Evolutionary conservation across 2,888 invertebrate species (phyloP), one percentile per base, ranked within the genome.

Genomic region (Eupithecia dodoneata): DNA sequence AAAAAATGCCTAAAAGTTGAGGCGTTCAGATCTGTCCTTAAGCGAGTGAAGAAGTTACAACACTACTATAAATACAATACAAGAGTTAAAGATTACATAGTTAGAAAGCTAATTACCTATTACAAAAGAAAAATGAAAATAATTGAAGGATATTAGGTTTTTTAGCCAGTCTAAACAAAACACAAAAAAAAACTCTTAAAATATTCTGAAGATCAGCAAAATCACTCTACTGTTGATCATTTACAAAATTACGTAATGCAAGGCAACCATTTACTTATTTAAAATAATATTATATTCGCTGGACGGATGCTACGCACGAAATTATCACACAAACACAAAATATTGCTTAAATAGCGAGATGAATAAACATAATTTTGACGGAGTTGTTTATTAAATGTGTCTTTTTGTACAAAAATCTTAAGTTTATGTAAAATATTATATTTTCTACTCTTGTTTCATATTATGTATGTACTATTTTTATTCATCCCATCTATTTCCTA

Each of bases 211-310:
- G 59, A 80, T 76, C 79, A 78, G 81, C 81, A 66, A 41, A 71
- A 74, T 75, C 75, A 79, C 74, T 76, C 4, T 59, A 72, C 45
- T 18, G 79, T 81, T 79, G 79, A 80, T 79, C 71, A 66, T 78
- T 76, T 73, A 78, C 59, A 77, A 83, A 80, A 84, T 90, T 90
- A 94, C 94, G 94, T 94, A 93, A 90, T 85, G 90, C 87, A 93
- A 94, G 94, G 94, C 93, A 92, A 94, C 94, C 95, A 87, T 89
- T 80, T 73, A 75, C 63, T 72, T 76, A 76, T 63, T 55, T 71
- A 71, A 67, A 41, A 76, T 81, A 84, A 79, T 81, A 81, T 78
- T 80, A 76, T 65, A 77, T 72, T 66, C 49, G 67, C 66, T 73
- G 89, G 90, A 92, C 90, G 89, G 90, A 89, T 85, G 88, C 80